phyloP scores from a whole-genome alignment of 2,797 vertebrate genomes.

The Triplophysa bombifrons region DNA sequence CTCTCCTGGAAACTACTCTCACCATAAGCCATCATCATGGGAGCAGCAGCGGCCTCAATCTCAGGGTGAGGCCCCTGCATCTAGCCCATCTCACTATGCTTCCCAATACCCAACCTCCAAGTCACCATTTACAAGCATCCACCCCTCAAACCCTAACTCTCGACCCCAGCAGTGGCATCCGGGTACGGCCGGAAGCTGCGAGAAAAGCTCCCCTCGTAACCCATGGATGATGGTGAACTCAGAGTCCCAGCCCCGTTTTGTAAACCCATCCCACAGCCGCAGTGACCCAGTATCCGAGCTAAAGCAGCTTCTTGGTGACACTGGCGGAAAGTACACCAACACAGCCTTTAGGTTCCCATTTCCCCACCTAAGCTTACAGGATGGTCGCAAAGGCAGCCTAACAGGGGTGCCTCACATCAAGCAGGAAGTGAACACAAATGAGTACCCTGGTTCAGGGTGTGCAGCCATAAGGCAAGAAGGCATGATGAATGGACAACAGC shows the following conservation, averaged over 20 bases:
- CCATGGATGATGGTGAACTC: constrained; percentile 74
- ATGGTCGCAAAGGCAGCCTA: constrained; percentile 65
- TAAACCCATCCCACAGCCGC: constrained; percentile 64
- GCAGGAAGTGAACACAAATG: constrained; percentile 73
- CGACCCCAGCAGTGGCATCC: constrained; percentile 69
- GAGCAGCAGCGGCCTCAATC: constrained; percentile 77
- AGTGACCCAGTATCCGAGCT: constrained; percentile 93
- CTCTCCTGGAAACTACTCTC: constrained; percentile 74
- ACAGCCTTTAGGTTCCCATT: constrained; percentile 84
- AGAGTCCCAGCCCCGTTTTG: constrained; percentile 68
- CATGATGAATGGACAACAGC: constrained; percentile 74
- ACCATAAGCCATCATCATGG: constrained; percentile 69
- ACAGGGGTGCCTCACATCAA: constrained; percentile 69
- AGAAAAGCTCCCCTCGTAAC: constrained; percentile 67
- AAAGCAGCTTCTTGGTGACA: constrained; percentile 89
- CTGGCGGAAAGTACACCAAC: constrained; percentile 81
- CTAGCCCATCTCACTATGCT: constrained; percentile 58
- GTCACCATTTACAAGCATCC: constrained; percentile 75
- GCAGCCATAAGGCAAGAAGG: constrained; percentile 69
- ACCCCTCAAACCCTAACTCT: constrained; percentile 67
- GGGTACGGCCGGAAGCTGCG: constrained; percentile 61
- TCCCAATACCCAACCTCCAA: constrained; percentile 74
- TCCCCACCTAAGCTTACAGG: constrained; percentile 67
- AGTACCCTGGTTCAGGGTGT: constrained; percentile 67
- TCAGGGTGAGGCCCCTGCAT: constrained; percentile 69